Base-by-base conservation (phyloP, 2,113 vertebrate genomes). In the Pipra filicauda region DNA sequence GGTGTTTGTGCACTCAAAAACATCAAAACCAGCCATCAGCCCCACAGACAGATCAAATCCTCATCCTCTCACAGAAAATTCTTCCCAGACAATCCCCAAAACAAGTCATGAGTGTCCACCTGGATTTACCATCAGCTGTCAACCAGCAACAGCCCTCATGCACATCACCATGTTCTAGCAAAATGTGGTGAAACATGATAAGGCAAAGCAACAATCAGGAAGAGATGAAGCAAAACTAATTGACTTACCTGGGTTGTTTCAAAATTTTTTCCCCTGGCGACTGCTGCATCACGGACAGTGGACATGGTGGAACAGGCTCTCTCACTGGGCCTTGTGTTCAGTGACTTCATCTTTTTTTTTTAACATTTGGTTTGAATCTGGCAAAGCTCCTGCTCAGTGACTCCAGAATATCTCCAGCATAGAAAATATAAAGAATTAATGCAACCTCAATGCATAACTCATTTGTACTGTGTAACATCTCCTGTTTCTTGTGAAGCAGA, bases 351-450 rank as follows among this genome's bases (percentile, higher is more conserved):
- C 39, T 71, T 58, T 35, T 87, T 69, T 54, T 79, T 81, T 92
- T 73, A 48, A 46, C 27, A n/a, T 89, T 59, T 67, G 55, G 67
- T 59, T 91, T 81, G 35, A 93, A 54, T 55, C 67, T 55, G 31
- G 13, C 22, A 75, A n/a, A 43, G 71, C n/a, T 94, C n/a, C 4
- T 96, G 80, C 70, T 92, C 76, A 88, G 77, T 37, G 87, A 94
- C 46, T 93, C 66, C 80, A 85, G 89, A 77, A 26, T 48, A 73
- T 15, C 44, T 79, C 44, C 59, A 91, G 81, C 93, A 57, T 15
- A 73, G 57, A 66, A 94, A 94, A 93, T 49, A 23, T 4, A 23
- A 55, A 75, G 18, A 94, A 92, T 52, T 70, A 46, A 69, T 75
- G 28, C 67, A 74, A 65, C 58, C 57, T 74, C 77, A 58, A 21